These are phyloP conservation scores for Marmota monax DNA, from an alignment of 2,113 vertebrate genomes.

Conservation along the genomic window DNA sequence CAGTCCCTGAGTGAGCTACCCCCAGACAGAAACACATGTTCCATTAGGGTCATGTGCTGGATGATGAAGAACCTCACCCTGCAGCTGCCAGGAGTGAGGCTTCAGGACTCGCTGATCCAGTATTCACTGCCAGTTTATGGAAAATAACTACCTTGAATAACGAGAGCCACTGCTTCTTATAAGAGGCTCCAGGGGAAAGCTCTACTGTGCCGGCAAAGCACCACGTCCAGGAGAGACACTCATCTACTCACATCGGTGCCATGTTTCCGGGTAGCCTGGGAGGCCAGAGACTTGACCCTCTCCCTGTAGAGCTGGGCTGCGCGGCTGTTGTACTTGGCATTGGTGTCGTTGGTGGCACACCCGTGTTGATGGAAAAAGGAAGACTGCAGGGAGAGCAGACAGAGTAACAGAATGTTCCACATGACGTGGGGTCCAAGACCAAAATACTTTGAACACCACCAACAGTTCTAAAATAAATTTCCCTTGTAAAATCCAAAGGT, in stretches of 20 bases:
- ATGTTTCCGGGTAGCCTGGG: constrained; percentile 92
- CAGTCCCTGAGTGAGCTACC: neutral
- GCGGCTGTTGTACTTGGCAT: constrained; percentile 96
- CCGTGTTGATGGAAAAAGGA: constrained; percentile 96
- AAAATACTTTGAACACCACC: too few relatives aligned
- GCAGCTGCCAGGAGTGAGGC: fast-evolving
- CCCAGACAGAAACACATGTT: neutral
- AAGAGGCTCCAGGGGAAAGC: neutral
- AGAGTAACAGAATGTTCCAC: neutral
- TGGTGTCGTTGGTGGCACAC: constrained; percentile 91
- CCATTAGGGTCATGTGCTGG: fast-evolving
- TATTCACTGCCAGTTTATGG: neutral
- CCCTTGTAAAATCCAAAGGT: neutral
- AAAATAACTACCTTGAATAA: too few relatives aligned
- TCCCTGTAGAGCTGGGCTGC: constrained; percentile 94
- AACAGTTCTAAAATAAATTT: neutral
- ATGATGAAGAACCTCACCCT: neutral
- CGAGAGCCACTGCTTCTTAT: neutral
- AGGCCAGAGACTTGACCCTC: constrained; percentile 92
- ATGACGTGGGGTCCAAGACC: fast-evolving
- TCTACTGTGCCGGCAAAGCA: too few relatives aligned
- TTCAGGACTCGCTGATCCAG: neutral
- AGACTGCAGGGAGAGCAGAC: constrained; percentile 81
- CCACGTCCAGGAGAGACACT: fast-evolving
- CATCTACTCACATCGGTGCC: constrained; percentile 93